phyloP scores from a whole-genome alignment of 2,888 invertebrate species.

The Cheilosia variabilis region DNA sequence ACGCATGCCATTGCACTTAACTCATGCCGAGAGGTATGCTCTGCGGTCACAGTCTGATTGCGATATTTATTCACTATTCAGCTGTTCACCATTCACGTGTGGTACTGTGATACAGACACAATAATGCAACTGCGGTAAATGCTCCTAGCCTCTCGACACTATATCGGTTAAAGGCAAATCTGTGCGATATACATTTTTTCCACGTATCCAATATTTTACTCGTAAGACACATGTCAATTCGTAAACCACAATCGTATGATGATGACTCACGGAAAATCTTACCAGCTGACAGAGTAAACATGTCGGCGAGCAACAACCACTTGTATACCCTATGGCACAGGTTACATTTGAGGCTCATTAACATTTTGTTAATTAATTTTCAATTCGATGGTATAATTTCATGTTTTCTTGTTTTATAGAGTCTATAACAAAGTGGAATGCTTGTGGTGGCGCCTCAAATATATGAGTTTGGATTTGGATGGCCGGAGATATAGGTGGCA shows the following conservation, averaged over 20 bases:
- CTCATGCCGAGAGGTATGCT: slow-evolving; percentile 49
- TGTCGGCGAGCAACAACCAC: not conserved
- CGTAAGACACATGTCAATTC: slow-evolving; percentile 52
- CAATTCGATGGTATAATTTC: slow-evolving; percentile 32
- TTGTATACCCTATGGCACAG: not conserved
- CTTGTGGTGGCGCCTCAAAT: slow-evolving; percentile 15
- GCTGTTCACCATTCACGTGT: slow-evolving; percentile 15
- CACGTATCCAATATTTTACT: slow-evolving; percentile 20
- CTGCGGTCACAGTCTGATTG: slow-evolving; percentile 69
- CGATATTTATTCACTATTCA: slow-evolving; percentile 2
- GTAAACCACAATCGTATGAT: slow-evolving; percentile 20
- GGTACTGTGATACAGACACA: not conserved
- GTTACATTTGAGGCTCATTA: slow-evolving; percentile 39
- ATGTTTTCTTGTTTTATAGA: slow-evolving; percentile 9
- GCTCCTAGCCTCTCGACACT: slow-evolving; percentile 7
- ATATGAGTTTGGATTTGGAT: not conserved
- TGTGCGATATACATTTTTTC: slow-evolving; percentile 19
- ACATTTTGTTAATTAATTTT: slow-evolving; percentile 54
- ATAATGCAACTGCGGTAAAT: slow-evolving; percentile 4
- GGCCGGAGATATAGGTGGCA: slow-evolving; percentile 13
- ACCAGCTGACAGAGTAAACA: not conserved
- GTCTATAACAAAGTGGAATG: not conserved
- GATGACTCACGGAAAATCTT: slow-evolving; percentile 18
- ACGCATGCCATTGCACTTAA: slow-evolving; percentile 75
- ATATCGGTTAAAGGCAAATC: slow-evolving; percentile 43